phyloP scores from a whole-genome alignment of 1,140 invertebrate species.

The Caenorhabditis briggsae region DNA sequence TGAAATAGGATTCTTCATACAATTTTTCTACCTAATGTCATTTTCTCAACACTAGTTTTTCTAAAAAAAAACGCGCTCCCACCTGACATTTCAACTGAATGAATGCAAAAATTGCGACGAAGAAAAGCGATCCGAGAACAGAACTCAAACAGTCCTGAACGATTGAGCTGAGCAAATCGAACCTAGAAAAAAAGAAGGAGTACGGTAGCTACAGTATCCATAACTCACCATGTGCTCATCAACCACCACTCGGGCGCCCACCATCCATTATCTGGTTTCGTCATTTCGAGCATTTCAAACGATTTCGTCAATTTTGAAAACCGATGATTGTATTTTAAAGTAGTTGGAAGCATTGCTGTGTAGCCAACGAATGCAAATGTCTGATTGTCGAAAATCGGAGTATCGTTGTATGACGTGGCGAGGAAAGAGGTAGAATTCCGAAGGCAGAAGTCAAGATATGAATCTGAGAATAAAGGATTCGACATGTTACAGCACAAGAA shows the following conservation, averaged over 20 bases:
- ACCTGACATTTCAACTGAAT: conserved; percentile 68
- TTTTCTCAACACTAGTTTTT: background rate
- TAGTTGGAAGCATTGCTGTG: conserved; percentile 75
- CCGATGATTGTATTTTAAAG: conserved; percentile 76
- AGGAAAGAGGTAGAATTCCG: conserved; percentile 74
- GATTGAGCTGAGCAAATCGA: conserved; percentile 75
- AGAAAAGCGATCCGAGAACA: conserved; percentile 72
- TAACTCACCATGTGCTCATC: conserved; percentile 75
- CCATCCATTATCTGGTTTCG: conserved; percentile 62
- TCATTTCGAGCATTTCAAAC: conserved; percentile 68
- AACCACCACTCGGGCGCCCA: conserved; percentile 77
- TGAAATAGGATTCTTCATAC: too few species aligned
- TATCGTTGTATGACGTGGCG: conserved; percentile 75
- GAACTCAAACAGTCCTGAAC: conserved; percentile 71
- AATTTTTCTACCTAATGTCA: background rate
- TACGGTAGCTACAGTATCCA: background rate
- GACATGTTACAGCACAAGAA: conserved; percentile 75
- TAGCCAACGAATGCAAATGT: conserved; percentile 77
- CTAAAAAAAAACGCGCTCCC: background rate
- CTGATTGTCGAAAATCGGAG: conserved; percentile 75
- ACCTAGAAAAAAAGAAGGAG: background rate
- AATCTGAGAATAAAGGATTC: conserved; percentile 66
- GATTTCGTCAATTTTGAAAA: conserved; percentile 75
- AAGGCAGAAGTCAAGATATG: conserved; percentile 74
- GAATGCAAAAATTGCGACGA: conserved; percentile 74